Conservation (phyloP, 2,888 invertebrate species). For the Protophormia terraenovae region DNA sequence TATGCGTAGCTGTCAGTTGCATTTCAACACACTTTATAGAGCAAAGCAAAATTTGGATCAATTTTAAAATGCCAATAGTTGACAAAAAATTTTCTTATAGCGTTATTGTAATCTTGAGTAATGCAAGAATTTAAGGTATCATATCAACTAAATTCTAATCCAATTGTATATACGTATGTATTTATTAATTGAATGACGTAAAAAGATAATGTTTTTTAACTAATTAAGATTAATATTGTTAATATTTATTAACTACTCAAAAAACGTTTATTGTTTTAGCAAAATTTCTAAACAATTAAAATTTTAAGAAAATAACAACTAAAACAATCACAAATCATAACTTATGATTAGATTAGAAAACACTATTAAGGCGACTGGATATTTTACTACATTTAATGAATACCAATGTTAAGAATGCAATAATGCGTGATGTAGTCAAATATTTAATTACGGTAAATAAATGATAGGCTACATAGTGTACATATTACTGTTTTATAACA, state of each 20-base stretch:
- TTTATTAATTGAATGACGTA: background rate
- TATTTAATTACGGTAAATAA: background rate
- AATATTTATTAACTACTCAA: slow-evolving; percentile 12
- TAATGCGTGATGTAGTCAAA: background rate
- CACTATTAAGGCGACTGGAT: too few relatives aligned
- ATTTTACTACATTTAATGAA: background rate
- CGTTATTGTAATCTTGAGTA: background rate
- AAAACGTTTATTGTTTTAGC: background rate
- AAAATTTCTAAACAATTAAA: background rate
- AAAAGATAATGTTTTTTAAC: background rate
- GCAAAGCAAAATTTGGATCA: too few relatives aligned
- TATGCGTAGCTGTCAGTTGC: too few relatives aligned
- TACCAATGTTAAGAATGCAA: background rate
- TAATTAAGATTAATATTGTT: background rate
- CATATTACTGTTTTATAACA: too few relatives aligned
- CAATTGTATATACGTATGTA: background rate
- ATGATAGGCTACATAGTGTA: too few relatives aligned
- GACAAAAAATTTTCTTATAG: background rate
- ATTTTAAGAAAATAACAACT: background rate
- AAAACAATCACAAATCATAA: background rate
- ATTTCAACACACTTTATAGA: too few relatives aligned
- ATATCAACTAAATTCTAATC: slow-evolving; percentile 32
- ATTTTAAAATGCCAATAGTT: background rate
- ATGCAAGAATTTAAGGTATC: background rate
- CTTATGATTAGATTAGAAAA: background rate